Evolutionary conservation across 1,140 invertebrate species (phyloP).

Genomic region (Leguminivora glycinivorella): DNA sequence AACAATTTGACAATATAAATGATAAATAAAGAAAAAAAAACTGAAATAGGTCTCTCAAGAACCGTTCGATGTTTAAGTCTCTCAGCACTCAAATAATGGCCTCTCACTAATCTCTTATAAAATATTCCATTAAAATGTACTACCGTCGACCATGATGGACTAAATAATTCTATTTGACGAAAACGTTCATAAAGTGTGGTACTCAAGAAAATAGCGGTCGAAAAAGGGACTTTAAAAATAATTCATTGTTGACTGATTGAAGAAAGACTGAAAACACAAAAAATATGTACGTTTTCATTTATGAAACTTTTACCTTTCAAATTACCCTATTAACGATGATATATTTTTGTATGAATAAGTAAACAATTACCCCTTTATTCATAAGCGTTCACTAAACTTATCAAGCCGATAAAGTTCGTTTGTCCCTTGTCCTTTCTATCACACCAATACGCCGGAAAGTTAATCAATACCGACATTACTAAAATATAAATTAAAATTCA

Average conservation of each 20-base stretch:
- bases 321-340: not conserved
- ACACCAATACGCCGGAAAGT: too few relatives aligned
- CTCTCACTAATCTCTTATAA: slow-evolving; percentile 1
- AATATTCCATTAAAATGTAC: slow-evolving; percentile 19
- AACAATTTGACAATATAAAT: not conserved
- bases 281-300: not conserved
- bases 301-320: not conserved
- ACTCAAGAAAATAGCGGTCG: not conserved
- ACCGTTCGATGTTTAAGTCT: not conserved
- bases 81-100: not conserved
- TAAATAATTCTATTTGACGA: slow-evolving; percentile 22
- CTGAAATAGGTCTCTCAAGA: not conserved
- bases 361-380: too few relatives aligned
- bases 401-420: too few relatives aligned
- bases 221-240: not conserved
- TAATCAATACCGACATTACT: too few relatives aligned
- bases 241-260: not conserved
- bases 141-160: not conserved
- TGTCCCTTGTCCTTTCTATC: too few relatives aligned
- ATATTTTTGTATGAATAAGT: not conserved
- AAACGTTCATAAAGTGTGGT: not conserved
- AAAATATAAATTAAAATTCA: too few relatives aligned
- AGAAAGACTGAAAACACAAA: not conserved
- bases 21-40: not conserved
- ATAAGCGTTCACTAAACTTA: too few relatives aligned